Evolutionary conservation across 2,113 vertebrate genomes (phyloP), one percentile per base, ranked within the genome.

Genomic region (Prolemur simus): DNA sequence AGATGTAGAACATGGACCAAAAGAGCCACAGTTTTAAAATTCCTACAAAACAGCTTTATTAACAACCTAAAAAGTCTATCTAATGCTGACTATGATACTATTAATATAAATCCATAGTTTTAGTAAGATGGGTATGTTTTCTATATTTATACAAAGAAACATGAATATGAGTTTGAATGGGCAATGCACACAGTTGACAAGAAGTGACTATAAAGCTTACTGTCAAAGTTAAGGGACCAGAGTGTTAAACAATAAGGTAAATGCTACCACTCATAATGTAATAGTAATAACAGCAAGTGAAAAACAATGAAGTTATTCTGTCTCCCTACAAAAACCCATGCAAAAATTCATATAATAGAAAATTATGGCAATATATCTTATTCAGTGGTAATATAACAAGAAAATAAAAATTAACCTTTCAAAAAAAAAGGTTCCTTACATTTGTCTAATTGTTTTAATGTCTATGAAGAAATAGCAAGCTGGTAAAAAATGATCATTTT

Each of bases 321-420:
- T 52, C 37, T 78, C 32, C 9, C n/a, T 78, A 23, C 32, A 77
- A 78, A 49, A 92, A 92, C 13, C n/a, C 39, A 95, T 34, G 90
- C 11, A 87, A 94, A 91, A 49, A n/a, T 54, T 49, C 13, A 89
- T 27, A 63, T 54, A 78, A 56, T 56, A 21, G 37, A 45, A 60
- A 81, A 78, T 83, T 63, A 42, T 0, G 9, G 13, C 8, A 77
- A 95, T 68, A 2, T 39, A 56, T 45, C 45, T 71, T 77, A 66
- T 76, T 29, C 86, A 27, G 17, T 88, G 23, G 34, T 60, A 86
- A 90, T 8, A 87, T 17, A 91, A 93, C 68, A 20, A 60, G 21
- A 64, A 96, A 89, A 94, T 56, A 54, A 89, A 71, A 58, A 56
- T 27, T 84, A 86, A 91, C 29, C 6, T 34, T 94, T 88, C 25